Evolutionary conservation across 2,113 vertebrate genomes (phyloP).

Genomic region (Callionymus lyra): DNA sequence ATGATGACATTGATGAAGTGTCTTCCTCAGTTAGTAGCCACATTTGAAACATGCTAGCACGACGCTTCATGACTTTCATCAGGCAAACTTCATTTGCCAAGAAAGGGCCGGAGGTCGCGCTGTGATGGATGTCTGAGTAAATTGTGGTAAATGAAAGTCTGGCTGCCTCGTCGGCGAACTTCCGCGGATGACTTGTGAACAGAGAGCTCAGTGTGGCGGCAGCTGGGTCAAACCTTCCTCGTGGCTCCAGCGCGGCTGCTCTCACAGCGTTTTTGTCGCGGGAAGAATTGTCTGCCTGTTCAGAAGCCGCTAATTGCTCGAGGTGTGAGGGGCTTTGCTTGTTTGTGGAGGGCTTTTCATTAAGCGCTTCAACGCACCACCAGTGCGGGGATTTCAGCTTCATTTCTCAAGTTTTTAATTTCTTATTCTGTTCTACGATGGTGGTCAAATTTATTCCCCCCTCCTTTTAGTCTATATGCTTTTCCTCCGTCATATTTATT

Average conservation of each 20-base stretch:
- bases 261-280: background rate
- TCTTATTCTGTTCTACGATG: background rate
- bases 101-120: too few species aligned
- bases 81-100: too few species aligned
- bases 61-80: too few species aligned
- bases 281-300: slow-evolving; percentile 23
- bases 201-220: slow-evolving; percentile 1
- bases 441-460: background rate
- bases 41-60: too few species aligned
- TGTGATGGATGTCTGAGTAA: background rate
- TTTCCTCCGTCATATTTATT: background rate
- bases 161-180: background rate
- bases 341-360: slow-evolving; percentile 23
- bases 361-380: slow-evolving; percentile 18
- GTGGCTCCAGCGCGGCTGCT: background rate
- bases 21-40: too few species aligned
- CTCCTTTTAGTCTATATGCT: background rate
- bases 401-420: too few species aligned
- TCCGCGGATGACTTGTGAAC: background rate
- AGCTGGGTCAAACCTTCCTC: slow-evolving; percentile 11
- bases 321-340: slow-evolving; percentile 16
- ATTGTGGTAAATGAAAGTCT: background rate
- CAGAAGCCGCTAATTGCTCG: slow-evolving; percentile 24
- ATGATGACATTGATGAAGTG: too few species aligned
- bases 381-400: slow-evolving; percentile 4